Percentiles rank a stretch among this genome's conserved stretches.
These are phyloP conservation scores for Torymus tubicola DNA, from an alignment of 2,888 invertebrate species.

Conservation along the genomic window DNA sequence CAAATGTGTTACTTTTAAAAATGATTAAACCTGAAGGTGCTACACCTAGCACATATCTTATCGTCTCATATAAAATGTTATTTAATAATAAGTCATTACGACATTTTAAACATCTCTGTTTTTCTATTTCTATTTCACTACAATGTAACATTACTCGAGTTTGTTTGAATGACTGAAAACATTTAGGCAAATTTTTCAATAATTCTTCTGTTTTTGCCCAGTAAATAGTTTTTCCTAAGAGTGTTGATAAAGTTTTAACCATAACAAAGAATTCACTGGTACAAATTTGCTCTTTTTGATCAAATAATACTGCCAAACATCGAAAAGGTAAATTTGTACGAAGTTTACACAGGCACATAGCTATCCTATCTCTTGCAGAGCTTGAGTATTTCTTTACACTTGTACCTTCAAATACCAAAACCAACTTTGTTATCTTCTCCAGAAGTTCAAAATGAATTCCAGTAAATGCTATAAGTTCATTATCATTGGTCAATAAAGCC, in stretches of 20 bases:
- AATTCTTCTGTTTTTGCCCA: conserved; percentile 51
- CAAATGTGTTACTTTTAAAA: conserved; percentile 45
- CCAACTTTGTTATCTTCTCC: conserved; percentile 27
- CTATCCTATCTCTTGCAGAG: conserved; percentile 35
- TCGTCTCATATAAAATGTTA: neutral
- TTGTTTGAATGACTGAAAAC: conserved; percentile 46
- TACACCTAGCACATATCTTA: conserved; percentile 47
- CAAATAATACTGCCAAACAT: conserved; percentile 45
- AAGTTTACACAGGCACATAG: conserved; percentile 48
- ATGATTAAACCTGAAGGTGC: conserved; percentile 50
- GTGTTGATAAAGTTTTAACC: conserved; percentile 15
- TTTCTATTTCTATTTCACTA: conserved; percentile 40
- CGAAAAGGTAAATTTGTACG: conserved; percentile 50
- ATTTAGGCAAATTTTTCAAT: conserved; percentile 35
- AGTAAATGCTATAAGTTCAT: conserved; percentile 51
- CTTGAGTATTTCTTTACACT: neutral
- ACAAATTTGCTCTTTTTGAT: conserved; percentile 9
- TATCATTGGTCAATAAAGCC: conserved; percentile 33
- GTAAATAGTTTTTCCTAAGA: conserved; percentile 39
- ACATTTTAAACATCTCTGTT: conserved; percentile 46
- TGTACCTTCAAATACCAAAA: conserved; percentile 16
- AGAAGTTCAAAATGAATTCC: conserved; percentile 41
- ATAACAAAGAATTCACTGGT: conserved; percentile 34
- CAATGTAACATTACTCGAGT: conserved; percentile 46
- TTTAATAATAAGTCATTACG: neutral